phyloP scores from a whole-genome alignment of 92 coral and sea anemone species.

The Epizoanthus stellaris region DNA sequence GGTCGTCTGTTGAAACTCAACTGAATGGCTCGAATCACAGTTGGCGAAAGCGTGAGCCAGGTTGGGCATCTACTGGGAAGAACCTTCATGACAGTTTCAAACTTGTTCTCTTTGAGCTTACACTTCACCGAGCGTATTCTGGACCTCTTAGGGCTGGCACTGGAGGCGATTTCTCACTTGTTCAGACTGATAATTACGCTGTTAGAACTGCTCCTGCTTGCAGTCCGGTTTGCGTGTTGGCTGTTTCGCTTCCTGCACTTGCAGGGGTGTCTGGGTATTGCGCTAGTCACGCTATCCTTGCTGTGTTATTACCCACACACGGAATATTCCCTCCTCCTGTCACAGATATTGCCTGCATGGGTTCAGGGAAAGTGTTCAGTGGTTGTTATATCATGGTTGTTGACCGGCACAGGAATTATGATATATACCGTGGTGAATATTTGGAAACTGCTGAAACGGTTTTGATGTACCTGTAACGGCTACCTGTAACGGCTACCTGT shows the following conservation, averaged over 20 bases:
- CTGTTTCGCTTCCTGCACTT: slow-evolving; percentile 24
- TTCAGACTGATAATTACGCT: slow-evolving; percentile 8
- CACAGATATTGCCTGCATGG: slow-evolving; percentile 25
- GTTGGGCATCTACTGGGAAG: neutral
- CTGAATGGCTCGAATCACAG: slow-evolving; percentile 11
- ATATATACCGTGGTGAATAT: neutral
- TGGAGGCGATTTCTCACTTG: slow-evolving; percentile 22
- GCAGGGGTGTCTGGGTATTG: slow-evolving; percentile 28
- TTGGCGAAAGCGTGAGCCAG: neutral
- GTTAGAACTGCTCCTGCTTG: slow-evolving; percentile 8
- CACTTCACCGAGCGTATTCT: slow-evolving; percentile 18
- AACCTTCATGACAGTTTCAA: neutral
- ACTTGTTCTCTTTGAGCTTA: slow-evolving; percentile 20
- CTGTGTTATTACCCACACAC: slow-evolving; percentile 29
- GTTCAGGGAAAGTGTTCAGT: neutral
- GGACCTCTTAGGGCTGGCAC: slow-evolving; percentile 25
- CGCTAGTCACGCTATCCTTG: slow-evolving; percentile 10
- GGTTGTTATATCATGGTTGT: slow-evolving; percentile 4
- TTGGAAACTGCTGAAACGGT: neutral
- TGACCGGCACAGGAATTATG: neutral
- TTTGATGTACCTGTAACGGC: neutral
- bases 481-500: too few species aligned
- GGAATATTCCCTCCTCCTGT: slow-evolving; percentile 4
- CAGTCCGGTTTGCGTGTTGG: slow-evolving; percentile 20
- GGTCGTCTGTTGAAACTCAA: neutral